These are phyloP conservation scores for Eudyptes chrysolophus DNA, from an alignment of 2,113 vertebrate species.

Conservation along the genomic window DNA sequence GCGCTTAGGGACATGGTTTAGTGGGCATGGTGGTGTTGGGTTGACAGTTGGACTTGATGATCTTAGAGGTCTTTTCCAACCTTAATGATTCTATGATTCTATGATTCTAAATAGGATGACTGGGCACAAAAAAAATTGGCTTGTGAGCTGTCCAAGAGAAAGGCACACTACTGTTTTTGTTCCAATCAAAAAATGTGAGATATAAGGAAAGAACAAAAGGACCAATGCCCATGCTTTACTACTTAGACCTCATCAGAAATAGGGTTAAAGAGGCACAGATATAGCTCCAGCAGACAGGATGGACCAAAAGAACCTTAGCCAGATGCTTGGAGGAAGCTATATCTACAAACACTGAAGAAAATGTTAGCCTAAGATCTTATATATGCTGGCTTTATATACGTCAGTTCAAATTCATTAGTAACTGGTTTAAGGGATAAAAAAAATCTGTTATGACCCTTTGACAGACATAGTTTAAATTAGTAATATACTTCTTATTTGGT, in stretches of 20 bases:
- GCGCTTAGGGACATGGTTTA: no score
- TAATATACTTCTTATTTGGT: not conserved
- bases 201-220: not conserved
- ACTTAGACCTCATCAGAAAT: not conserved
- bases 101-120: not conserved
- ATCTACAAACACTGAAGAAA: not conserved
- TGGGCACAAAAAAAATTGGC: accelerated
- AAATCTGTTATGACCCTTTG: not conserved
- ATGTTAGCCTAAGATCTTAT: not conserved
- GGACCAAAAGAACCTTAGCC: not conserved
- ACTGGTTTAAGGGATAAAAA: not conserved
- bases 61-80: no score
- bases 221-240: accelerated
- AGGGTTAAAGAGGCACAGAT: not conserved
- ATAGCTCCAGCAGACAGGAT: not conserved
- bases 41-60: no score
- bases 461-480: not conserved
- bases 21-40: no score
- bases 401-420: not conserved
- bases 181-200: not conserved
- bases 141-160: not conserved
- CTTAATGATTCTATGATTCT: no score
- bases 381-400: not conserved
- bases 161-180: not conserved
- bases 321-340: not conserved